phyloP scores from a whole-genome alignment of 2,113 vertebrate genomes.

The Panurus biarmicus region DNA sequence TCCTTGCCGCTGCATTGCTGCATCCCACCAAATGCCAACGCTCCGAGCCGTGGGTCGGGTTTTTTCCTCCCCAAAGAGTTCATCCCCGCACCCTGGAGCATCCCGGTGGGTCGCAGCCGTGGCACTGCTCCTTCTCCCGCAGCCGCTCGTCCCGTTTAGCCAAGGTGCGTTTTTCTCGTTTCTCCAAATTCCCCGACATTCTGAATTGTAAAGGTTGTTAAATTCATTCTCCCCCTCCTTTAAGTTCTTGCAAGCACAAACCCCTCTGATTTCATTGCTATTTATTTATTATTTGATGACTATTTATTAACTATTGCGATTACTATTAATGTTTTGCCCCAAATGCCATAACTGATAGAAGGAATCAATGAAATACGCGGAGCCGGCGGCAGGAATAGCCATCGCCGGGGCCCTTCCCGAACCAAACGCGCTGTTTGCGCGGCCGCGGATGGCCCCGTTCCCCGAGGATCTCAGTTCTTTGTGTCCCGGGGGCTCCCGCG shows the following conservation, averaged over 20 bases:
- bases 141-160: neutral
- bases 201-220: neutral
- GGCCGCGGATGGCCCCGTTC: neutral
- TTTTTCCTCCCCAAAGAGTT: neutral
- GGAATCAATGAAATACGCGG: neutral
- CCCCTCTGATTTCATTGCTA: neutral
- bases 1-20: neutral
- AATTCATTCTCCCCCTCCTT: neutral
- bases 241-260: neutral
- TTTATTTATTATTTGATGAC: neutral
- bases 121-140: neutral
- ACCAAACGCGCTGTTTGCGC: neutral
- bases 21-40: neutral
- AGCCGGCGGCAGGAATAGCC: neutral
- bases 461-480: neutral
- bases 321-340: neutral
- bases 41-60: neutral
- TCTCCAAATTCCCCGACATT: neutral
- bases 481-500: neutral
- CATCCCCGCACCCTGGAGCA: neutral
- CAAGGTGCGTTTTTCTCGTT: neutral
- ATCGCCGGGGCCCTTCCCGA: neutral
- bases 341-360: accelerated
- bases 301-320: neutral
- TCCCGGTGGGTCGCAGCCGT: neutral